Evolutionary conservation across 2,888 invertebrate genomes (phyloP).

Genomic region (Trilocha varians): DNA sequence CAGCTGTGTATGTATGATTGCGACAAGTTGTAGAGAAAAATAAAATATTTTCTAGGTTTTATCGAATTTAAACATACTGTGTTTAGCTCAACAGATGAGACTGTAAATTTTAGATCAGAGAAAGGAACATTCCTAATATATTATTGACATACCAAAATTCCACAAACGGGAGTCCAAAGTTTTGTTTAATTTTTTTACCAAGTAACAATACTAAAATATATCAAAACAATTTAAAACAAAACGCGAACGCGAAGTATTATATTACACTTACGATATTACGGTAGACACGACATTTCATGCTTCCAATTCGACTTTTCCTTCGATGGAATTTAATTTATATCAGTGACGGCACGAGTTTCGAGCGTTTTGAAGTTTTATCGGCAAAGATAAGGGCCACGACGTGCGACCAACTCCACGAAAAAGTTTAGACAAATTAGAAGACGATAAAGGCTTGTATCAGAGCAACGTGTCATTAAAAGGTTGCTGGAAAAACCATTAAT

Average conservation of each 20-base stretch:
- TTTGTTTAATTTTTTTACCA: too few species aligned
- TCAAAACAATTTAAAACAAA: too few species aligned
- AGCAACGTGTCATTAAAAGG: slow-evolving; percentile 5
- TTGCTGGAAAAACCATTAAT: background rate
- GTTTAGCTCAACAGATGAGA: too few species aligned
- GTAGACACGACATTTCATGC: slow-evolving; percentile 6
- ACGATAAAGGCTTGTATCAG: slow-evolving; percentile 5
- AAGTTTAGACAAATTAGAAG: slow-evolving; percentile 11
- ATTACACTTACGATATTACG: background rate
- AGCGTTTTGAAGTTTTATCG: slow-evolving; percentile 33
- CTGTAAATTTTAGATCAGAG: too few species aligned
- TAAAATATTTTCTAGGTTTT: too few species aligned
- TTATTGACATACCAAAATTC: too few species aligned
- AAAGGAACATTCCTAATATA: too few species aligned
- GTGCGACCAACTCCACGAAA: slow-evolving; percentile 17
- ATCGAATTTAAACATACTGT: too few species aligned
- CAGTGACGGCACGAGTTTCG: slow-evolving; percentile 17
- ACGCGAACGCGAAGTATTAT: background rate
- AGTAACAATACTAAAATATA: too few species aligned
- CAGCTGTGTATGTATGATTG: too few species aligned
- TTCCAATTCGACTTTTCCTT: slow-evolving; percentile 23
- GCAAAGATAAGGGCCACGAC: slow-evolving; percentile 26
- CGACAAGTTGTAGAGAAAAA: too few species aligned
- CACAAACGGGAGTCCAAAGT: too few species aligned
- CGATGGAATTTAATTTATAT: slow-evolving; percentile 37